Evolutionary conservation across 1,140 invertebrate genomes (phyloP).

Genomic region (Caenorhabditis briggsae): DNA sequence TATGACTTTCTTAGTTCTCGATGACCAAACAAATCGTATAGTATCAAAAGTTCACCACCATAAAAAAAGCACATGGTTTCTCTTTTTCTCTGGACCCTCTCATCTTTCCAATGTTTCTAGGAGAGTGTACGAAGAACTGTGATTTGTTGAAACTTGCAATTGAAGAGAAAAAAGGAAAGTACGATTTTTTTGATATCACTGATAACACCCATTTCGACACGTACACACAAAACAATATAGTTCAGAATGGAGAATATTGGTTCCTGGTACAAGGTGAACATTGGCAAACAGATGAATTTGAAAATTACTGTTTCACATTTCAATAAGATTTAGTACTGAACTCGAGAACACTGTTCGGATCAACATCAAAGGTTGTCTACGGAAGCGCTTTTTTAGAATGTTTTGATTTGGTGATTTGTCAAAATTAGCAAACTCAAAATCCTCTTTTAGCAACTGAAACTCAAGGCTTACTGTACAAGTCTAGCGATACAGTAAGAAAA

Average conservation of each 20-base stretch:
- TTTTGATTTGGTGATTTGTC: too few relatives aligned
- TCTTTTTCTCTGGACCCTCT: neutral
- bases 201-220: neutral
- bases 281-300: neutral
- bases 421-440: too few relatives aligned
- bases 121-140: neutral
- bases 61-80: constrained; percentile 8
- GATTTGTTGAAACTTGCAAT: neutral
- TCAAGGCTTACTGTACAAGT: too few relatives aligned
- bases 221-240: neutral
- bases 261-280: neutral
- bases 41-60: neutral
- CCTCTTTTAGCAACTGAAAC: too few relatives aligned
- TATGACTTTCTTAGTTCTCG: too few relatives aligned
- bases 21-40: too few relatives aligned
- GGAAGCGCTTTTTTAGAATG: too few relatives aligned
- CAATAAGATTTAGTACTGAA: too few relatives aligned
- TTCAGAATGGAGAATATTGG: neutral
- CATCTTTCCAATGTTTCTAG: neutral
- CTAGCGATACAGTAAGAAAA: too few relatives aligned
- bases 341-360: too few relatives aligned
- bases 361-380: too few relatives aligned
- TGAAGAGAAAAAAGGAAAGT: neutral
- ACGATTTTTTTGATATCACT: too few relatives aligned
- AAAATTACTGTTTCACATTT: neutral